Evolutionary conservation across 2,113 vertebrate species (phyloP).

Genomic region (Pseudorectes ferrugineus): DNA sequence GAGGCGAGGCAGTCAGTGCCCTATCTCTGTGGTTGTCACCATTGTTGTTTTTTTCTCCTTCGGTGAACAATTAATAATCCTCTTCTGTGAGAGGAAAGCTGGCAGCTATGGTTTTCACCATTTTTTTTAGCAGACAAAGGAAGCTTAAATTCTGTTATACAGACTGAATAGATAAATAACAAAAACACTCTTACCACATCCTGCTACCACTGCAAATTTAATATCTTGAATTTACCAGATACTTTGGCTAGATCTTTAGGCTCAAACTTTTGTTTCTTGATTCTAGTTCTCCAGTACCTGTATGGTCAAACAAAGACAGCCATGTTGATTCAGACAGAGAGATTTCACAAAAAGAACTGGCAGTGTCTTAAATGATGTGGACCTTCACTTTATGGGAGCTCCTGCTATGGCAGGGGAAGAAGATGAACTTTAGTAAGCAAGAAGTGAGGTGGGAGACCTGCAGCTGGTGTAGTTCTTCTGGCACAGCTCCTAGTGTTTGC

Average conservation of each 20-base stretch:
- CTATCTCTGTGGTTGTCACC: constrained; percentile 33
- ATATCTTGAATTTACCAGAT: not conserved
- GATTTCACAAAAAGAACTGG: not conserved
- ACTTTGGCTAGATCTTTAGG: not conserved
- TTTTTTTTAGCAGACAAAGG: not conserved
- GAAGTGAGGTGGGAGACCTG: not conserved
- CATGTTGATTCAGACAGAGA: not conserved
- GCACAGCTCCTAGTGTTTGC: not conserved
- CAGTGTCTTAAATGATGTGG: not conserved
- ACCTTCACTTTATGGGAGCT: not conserved
- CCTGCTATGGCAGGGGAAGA: not conserved
- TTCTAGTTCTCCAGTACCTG: not conserved
- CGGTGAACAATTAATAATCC: constrained; percentile 28
- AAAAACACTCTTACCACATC: not conserved
- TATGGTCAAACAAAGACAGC: not conserved
- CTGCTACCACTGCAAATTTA: not conserved
- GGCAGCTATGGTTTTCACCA: constrained; percentile 8
- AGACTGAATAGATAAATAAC: not conserved
- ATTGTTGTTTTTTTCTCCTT: constrained; percentile 56
- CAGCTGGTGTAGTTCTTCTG: constrained; percentile 36
- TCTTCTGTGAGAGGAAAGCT: not conserved
- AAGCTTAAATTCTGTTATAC: not conserved
- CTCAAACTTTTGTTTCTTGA: not conserved
- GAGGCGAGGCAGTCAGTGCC: constrained; percentile 49
- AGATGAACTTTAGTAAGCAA: not conserved